These are phyloP conservation scores for Apteryx owenii DNA, from an alignment of 2,113 vertebrate species.

Conservation along the genomic window DNA sequence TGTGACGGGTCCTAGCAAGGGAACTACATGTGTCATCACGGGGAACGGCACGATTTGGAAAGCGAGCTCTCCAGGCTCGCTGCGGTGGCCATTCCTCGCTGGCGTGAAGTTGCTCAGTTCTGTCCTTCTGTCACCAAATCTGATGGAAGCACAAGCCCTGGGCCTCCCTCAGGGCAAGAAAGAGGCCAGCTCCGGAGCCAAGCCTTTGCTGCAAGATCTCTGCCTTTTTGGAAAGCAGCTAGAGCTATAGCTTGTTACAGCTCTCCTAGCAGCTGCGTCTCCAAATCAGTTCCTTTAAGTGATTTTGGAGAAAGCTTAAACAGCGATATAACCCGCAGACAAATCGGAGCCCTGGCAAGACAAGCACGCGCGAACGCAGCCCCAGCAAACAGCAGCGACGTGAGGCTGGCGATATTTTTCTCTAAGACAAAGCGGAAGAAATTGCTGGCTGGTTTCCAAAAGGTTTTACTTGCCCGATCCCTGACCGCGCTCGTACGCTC, in stretches of 20 bases:
- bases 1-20: background rate
- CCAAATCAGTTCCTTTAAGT: background rate
- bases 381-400: background rate
- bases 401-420: accelerated
- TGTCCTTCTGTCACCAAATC: background rate
- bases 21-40: background rate
- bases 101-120: background rate
- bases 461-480: constrained; percentile 28
- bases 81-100: background rate
- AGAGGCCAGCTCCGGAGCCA: background rate
- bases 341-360: accelerated
- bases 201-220: background rate
- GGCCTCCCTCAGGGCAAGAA: background rate
- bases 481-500: background rate
- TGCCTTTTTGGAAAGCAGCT: background rate
- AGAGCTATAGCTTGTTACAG: background rate
- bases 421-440: background rate
- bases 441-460: background rate
- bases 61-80: too few relatives aligned
- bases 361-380: too few relatives aligned
- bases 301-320: background rate
- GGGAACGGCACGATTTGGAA: too few relatives aligned
- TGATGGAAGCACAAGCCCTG: background rate
- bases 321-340: background rate
- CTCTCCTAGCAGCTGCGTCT: background rate